Percentiles rank a stretch among this genome's conserved stretches.
phyloP scores from a whole-genome alignment of 2,113 vertebrate species.

The Lepisosteus oculatus region DNA sequence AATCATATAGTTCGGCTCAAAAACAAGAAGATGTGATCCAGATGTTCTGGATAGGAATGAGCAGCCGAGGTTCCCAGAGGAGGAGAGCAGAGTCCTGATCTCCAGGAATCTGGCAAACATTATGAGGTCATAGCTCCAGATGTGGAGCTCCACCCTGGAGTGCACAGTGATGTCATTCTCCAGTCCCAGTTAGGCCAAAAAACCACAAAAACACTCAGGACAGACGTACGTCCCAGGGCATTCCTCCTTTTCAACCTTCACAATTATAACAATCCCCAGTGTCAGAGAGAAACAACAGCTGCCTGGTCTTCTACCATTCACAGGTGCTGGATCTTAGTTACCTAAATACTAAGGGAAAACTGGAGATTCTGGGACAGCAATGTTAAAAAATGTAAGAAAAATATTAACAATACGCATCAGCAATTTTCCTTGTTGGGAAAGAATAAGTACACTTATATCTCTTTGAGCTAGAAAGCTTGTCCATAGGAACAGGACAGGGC shows the following conservation, averaged over 20 bases:
- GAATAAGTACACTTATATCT: too few species aligned
- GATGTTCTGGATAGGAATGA: not conserved
- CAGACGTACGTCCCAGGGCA: too few species aligned
- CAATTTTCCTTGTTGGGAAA: too few species aligned
- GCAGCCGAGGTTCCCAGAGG: not conserved
- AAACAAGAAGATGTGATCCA: not conserved
- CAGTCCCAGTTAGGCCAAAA: not conserved
- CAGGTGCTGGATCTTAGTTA: conserved; percentile 16
- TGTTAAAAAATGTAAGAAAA: conserved; percentile 8
- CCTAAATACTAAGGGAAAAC: conserved; percentile 22
- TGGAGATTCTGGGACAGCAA: conserved; percentile 1
- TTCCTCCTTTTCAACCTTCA: too few species aligned
- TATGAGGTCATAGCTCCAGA: not conserved
- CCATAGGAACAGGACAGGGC: not conserved
- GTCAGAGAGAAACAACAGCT: not conserved
- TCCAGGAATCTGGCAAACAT: not conserved
- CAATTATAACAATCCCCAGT: too few species aligned
- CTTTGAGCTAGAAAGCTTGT: not conserved
- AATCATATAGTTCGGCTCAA: not conserved
- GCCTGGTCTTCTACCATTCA: conserved; percentile 14
- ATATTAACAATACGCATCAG: not conserved
- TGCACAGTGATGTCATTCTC: not conserved
- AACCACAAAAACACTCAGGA: not conserved
- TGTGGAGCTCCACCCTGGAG: not conserved
- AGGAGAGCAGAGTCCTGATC: not conserved